Percentiles rank a stretch among this genome's conserved stretches.
Evolutionary conservation across 2,888 invertebrate genomes (phyloP).

Genomic region (Callosobruchus maculatus): DNA sequence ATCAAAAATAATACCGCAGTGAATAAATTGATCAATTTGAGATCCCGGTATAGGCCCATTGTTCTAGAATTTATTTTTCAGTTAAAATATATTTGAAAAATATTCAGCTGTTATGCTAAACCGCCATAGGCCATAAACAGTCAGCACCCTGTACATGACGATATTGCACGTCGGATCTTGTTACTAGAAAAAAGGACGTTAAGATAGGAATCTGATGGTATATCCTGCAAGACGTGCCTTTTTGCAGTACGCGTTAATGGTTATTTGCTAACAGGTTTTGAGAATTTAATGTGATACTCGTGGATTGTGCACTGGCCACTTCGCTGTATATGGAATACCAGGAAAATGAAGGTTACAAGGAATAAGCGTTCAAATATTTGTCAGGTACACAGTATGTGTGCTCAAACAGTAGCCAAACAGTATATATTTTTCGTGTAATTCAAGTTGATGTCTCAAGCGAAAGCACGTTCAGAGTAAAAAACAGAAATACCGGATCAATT

Average conservation of each 20-base stretch:
- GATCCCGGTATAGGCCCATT: too few species aligned
- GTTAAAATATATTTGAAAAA: too few species aligned
- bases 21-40: too few species aligned
- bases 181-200: not conserved
- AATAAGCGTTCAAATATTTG: not conserved
- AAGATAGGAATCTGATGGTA: not conserved
- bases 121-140: not conserved
- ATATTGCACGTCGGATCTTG: not conserved
- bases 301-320: not conserved
- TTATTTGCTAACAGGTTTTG: not conserved
- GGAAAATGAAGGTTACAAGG: not conserved
- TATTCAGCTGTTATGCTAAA: too few species aligned
- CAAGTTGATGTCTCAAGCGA: too few species aligned
- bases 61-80: too few species aligned
- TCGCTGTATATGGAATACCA: not conserved
- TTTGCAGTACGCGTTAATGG: not conserved
- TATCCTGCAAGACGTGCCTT: not conserved
- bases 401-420: too few species aligned
- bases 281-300: not conserved
- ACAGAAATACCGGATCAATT: too few species aligned
- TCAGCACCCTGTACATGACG: not conserved
- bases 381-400: not conserved
- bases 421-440: too few species aligned
- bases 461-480: too few species aligned
- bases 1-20: too few species aligned